Base-by-base conservation (phyloP, 1,140 invertebrate species). In the Drosophila elegans region DNA sequence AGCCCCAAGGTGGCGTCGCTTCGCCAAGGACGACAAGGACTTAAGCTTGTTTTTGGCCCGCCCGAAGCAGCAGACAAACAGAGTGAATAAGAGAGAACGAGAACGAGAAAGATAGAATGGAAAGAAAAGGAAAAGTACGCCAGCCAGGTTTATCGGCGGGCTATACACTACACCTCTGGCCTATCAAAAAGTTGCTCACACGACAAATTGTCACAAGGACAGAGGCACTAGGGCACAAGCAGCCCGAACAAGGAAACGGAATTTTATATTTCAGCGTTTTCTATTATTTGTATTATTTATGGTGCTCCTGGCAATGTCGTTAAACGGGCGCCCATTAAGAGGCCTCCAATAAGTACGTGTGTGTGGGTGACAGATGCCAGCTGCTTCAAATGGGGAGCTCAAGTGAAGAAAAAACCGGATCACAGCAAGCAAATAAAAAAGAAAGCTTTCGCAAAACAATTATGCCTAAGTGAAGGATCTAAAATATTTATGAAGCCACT, bases 241-340 rank as follows among this genome's bases (percentile, higher is more conserved):
- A 44, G 39, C 34, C 11, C 21, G 7, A 71, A 56, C 62, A 64
- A 38, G 60, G 42, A 77, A 67, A 68, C 44, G 57, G 74, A 79
- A 86, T 89, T 83, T 84, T 88, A 69, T 80, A 79, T 83, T 80
- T 78, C 46, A 55, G 57, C 79, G 56, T 73, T 79, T 73, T 64
- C 80, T 83, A 79, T 89, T 89, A 89, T 89, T 88, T 88, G 75
- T 89, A 89, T 89, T 83, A 83, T 83, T 83, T 88, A 83, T 89
- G 79, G 74, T 74, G 76, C 59, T 67, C 66, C 77, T 62, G 75
- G 75, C 72, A 72, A 72, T 88, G 79, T 83, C 79, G 74, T 86
- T 88, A 86, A 86, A 79, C 69, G 77, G 79, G 46, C 44, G 49
- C 79, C 71, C 82, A 88, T 88, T 82, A 86, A 78, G 81, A 79